Base-by-base conservation (phyloP, 2,797 vertebrate species). In the Bradypus variegatus region DNA sequence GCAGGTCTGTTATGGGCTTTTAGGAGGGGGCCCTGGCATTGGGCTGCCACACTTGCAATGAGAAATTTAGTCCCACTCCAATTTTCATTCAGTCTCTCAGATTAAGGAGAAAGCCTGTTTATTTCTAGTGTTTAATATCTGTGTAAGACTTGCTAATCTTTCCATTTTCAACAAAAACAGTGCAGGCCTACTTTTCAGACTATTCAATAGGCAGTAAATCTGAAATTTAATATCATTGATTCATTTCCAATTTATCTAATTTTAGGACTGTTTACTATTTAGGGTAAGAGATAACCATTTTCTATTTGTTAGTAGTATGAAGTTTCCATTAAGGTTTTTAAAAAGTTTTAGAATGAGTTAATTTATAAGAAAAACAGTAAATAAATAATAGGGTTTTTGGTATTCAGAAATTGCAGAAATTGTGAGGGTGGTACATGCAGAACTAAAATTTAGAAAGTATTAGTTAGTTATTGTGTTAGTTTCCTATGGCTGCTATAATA, bases 81-180 rank as follows among this genome's bases (percentile, higher is more conserved):
- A 3, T 85, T 94, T 93, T 80, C 65, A 60, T 92, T 84, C 8
- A 60, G 23, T 90, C 31, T 91, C 14, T 93, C 41, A 62, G 53
- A 85, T 88, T 88, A 91, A 85, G n/a, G 64, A 72, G 38, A 91
- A 88, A 60, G 31, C 64, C 4, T 86, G 15, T 80, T 81, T 86
- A 58, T 93, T 92, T 91, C 29, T 85, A 45, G 15, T 78, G 86
- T 92, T 94, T 77, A 81, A 62, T 88, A 77, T 77, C 18, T 73
- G 27, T 14, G 25, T n/a, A 72, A 69, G 41, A 76, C 69, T 89
- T 91, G 19, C 53, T 89, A 21, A 77, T 88, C 8, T 90, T 93
- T 89, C 55, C 23, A 33, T 78, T 91, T 92, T 89, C 41, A 75
- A 64, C 64, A 77, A 78, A 78, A 53, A 67, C 15, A 89, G n/a